Conservation (phyloP, 2,888 invertebrate genomes). For the Polydrusus tereticollis region DNA sequence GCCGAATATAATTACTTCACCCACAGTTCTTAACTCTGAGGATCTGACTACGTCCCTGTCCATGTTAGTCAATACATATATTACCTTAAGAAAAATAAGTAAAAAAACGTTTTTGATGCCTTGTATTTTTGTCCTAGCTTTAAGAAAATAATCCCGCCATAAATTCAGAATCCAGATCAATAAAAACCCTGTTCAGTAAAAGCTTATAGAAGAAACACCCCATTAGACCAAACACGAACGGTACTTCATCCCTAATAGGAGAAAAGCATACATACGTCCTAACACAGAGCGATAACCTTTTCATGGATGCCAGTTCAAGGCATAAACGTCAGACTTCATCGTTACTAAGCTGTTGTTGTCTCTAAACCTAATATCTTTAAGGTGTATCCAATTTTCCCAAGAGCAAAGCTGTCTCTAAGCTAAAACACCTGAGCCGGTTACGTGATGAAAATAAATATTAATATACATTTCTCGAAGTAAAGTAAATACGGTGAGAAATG, state of each 20-base stretch:
- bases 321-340: conserved; percentile 14
- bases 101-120: too few species aligned
- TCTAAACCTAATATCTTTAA: conserved; percentile 38
- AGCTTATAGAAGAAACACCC: too few species aligned
- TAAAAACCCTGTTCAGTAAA: too few species aligned
- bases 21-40: too few species aligned
- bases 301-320: background rate
- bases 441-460: conserved; percentile 19
- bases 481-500: background rate
- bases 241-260: background rate
- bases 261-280: background rate
- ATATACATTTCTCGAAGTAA: background rate
- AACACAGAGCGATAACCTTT: background rate
- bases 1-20: too few species aligned
- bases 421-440: conserved; percentile 35
- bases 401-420: conserved; percentile 33
- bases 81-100: too few species aligned
- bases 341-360: conserved; percentile 15
- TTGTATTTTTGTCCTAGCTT: too few species aligned
- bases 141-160: too few species aligned
- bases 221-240: too few species aligned
- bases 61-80: too few species aligned
- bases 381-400: conserved; percentile 39
- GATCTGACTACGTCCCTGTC: too few species aligned
- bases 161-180: too few species aligned